phyloP scores from a whole-genome alignment of 2,888 invertebrate species.

The Sclerodermus sp. region DNA sequence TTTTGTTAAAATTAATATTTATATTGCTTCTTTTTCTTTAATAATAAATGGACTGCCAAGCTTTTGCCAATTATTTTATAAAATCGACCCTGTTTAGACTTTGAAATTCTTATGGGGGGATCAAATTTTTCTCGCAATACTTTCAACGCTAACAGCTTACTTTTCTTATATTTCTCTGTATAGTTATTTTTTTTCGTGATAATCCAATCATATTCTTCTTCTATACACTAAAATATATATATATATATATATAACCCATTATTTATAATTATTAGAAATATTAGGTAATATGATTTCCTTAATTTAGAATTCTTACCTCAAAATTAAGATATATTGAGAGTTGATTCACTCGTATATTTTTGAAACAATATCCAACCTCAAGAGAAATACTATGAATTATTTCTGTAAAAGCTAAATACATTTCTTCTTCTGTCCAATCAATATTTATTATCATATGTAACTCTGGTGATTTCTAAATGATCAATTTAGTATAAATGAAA shows the following conservation, averaged over 20 bases:
- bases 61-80: slow-evolving; percentile 28
- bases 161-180: slow-evolving; percentile 1
- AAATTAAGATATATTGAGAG: slow-evolving; percentile 28
- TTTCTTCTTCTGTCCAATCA: slow-evolving; percentile 41
- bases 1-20: slow-evolving; percentile 8
- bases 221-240: too few relatives aligned
- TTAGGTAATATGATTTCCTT: neutral
- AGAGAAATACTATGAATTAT: slow-evolving; percentile 28
- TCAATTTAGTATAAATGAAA: neutral
- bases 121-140: slow-evolving; percentile 33
- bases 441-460: slow-evolving; percentile 26
- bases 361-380: slow-evolving; percentile 31
- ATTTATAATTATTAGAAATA: neutral
- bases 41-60: slow-evolving; percentile 30
- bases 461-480: slow-evolving; percentile 2
- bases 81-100: slow-evolving; percentile 19
- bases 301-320: slow-evolving; percentile 27
- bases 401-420: slow-evolving; percentile 33
- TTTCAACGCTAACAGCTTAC: slow-evolving; percentile 16
- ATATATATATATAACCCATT: too few relatives aligned
- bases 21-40: too few relatives aligned
- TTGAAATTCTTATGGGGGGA: slow-evolving; percentile 30
- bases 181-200: neutral
- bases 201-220: slow-evolving; percentile 1
- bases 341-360: slow-evolving; percentile 14